Conservation (phyloP, 23 tunicate species). For the Ascidia mentula region DNA sequence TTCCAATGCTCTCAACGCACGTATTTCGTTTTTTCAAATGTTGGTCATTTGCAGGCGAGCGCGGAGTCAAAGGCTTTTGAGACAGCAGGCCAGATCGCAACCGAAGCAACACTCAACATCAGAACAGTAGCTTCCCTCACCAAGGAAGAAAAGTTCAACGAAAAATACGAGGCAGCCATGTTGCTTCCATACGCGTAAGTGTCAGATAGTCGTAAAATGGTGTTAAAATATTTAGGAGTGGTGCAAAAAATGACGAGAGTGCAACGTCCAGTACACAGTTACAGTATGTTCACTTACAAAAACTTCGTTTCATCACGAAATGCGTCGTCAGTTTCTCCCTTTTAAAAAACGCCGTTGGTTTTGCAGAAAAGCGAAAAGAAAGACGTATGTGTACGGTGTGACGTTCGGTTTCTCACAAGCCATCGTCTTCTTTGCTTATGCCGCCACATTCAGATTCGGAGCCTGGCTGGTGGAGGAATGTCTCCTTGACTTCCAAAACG, state of each 20-base stretch:
- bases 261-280: too few species aligned
- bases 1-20: too few species aligned
- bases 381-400: constrained; percentile 77
- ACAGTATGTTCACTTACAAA: too few species aligned
- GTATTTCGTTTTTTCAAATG: too few species aligned
- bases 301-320: too few species aligned
- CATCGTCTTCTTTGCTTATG: constrained; percentile 97
- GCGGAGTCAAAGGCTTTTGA: constrained; percentile 81
- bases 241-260: too few species aligned
- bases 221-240: too few species aligned
- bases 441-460: constrained; percentile 93
- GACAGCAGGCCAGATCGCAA: constrained; percentile 83
- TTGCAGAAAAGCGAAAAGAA: constrained; percentile 67
- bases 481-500: constrained; percentile 68
- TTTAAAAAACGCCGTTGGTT: constrained; percentile 6
- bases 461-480: constrained; percentile 81
- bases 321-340: neutral
- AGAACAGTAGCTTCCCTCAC: constrained; percentile 96
- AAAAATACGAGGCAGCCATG: constrained; percentile 60
- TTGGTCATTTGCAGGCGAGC: too few species aligned
- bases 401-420: constrained; percentile 92
- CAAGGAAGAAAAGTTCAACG: constrained; percentile 53
- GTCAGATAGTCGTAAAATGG: too few species aligned
- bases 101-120: constrained; percentile 90
- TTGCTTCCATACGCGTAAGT: constrained; percentile 60